Percentiles rank a stretch among this genome's conserved stretches.
Conservation (phyloP, 1,140 invertebrate genomes). For the Maniola jurtina region DNA sequence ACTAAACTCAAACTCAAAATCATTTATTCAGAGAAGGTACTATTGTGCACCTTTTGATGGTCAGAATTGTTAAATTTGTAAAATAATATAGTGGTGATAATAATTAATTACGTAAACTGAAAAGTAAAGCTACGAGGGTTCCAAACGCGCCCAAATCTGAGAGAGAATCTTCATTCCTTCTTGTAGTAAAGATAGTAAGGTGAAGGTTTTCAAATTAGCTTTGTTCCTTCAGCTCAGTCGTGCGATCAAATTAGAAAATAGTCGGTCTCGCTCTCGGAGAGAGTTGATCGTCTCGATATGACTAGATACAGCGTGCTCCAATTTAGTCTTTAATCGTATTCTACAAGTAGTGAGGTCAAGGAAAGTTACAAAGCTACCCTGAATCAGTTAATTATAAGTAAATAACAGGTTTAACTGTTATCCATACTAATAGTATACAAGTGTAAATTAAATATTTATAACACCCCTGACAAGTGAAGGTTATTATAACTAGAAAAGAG, state of each 20-base stretch:
- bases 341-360: conserved; percentile 4
- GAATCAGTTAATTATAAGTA: conserved; percentile 7
- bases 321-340: conserved; percentile 16
- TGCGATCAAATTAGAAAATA: conserved; percentile 29
- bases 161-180: neutral
- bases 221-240: conserved; percentile 19
- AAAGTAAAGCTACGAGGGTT: too few species aligned
- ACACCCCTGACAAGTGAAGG: too few species aligned
- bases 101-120: too few species aligned
- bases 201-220: conserved; percentile 9
- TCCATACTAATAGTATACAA: too few species aligned
- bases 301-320: conserved; percentile 20
- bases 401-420: neutral
- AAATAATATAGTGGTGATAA: too few species aligned
- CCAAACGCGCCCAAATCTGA: neutral
- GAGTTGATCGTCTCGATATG: conserved; percentile 37
- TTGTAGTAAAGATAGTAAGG: neutral
- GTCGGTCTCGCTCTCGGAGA: conserved; percentile 34
- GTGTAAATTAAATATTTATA: too few species aligned
- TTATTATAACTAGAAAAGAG: too few species aligned
- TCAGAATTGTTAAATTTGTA: too few species aligned
- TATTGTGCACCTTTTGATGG: too few species aligned
- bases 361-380: conserved; percentile 6
- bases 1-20: too few species aligned
- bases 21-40: too few species aligned